A percentile compares a stretch with the other conserved stretches of the same genome.
Evolutionary conservation across 2,113 vertebrate species (phyloP).

Genomic region (Corythaeola cristata): DNA sequence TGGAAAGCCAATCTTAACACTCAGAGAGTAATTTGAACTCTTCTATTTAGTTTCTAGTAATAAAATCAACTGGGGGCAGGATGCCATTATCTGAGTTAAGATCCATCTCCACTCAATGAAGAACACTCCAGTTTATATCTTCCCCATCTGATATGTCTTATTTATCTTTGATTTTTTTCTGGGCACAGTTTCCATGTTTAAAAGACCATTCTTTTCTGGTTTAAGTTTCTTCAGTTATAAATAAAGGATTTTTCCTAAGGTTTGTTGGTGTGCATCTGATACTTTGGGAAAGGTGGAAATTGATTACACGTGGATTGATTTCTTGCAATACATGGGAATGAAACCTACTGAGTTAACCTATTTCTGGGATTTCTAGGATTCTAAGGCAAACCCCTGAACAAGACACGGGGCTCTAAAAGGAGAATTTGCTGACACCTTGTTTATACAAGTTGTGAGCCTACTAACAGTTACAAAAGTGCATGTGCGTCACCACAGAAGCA

Average conservation of each 20-base stretch:
- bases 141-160: background rate
- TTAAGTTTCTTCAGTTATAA: background rate
- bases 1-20: background rate
- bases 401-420: background rate
- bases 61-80: background rate
- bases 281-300: background rate
- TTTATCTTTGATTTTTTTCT: background rate
- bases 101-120: background rate
- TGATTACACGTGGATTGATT: background rate
- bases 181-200: background rate
- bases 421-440: background rate
- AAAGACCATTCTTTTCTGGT: background rate
- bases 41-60: background rate
- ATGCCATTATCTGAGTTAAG: background rate
- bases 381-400: background rate
- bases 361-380: background rate
- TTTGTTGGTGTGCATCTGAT: background rate
- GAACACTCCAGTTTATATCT: background rate
- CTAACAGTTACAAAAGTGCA: background rate
- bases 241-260: background rate
- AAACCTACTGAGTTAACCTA: background rate
- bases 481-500: background rate
- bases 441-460: background rate
- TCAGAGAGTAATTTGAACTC: background rate
- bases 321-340: background rate